Percentiles rank a stretch among this genome's conserved stretches.
Evolutionary conservation across 1,140 invertebrate species (phyloP).

Genomic region (Zelostemma sp.): DNA sequence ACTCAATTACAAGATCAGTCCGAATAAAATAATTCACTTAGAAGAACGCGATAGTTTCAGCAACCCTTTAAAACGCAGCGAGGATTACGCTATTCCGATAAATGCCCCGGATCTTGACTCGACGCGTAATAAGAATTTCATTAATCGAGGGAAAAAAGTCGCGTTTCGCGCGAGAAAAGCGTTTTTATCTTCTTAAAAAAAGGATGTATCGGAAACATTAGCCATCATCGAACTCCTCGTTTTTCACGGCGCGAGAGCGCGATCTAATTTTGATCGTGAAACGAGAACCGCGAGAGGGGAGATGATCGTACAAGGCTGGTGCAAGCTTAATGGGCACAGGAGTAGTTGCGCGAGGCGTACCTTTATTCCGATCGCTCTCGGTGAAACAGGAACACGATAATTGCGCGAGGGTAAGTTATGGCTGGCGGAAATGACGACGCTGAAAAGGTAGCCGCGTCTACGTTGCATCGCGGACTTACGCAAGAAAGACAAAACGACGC

Average conservation of each 20-base stretch:
- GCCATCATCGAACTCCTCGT: conserved; percentile 14
- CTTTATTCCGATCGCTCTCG: conserved; percentile 44
- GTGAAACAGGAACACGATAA: conserved; percentile 48
- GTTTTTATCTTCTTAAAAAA: not conserved
- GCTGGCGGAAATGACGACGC: conserved; percentile 51
- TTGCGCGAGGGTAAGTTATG: conserved; percentile 50
- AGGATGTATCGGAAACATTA: no score
- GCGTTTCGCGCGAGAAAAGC: no score
- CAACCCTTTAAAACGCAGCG: no score
- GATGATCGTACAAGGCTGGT: conserved; percentile 38
- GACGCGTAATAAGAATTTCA: no score
- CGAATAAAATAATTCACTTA: no score
- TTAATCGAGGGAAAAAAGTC: no score
- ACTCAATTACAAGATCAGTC: not conserved
- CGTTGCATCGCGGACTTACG: conserved; percentile 14
- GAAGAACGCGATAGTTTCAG: no score
- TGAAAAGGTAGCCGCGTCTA: conserved; percentile 35
- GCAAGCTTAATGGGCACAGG: conserved; percentile 42
- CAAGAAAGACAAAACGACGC: conserved; percentile 45
- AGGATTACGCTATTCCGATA: no score
- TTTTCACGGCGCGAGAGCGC: conserved; percentile 28
- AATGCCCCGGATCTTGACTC: no score
- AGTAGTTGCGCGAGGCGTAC: conserved; percentile 27
- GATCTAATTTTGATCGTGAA: conserved; percentile 47
- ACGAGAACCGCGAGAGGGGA: conserved; percentile 27